Evolutionary conservation across 2,888 invertebrate genomes (phyloP), one percentile per base, ranked within the genome.

Genomic region (Rhynchonema sp.): DNA sequence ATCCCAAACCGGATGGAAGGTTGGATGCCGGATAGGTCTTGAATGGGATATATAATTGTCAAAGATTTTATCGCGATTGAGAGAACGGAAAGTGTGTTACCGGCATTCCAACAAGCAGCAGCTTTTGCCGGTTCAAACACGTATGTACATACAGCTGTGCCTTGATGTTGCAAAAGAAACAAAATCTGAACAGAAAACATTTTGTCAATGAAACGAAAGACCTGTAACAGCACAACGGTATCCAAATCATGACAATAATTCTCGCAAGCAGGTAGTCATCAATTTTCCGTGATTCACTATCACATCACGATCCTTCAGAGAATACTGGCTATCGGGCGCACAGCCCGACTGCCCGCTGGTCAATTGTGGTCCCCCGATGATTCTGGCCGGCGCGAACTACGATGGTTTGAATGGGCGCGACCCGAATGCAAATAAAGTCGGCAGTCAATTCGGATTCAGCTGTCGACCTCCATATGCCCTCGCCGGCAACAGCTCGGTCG

Each of bases 391-490:
- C 28, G 90, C 91, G 1, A 88, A 87, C 73, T 92, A 91, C 69
- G 89, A 68, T 6, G 68, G 69, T 30, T 66, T 90, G 1, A 83
- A 85, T 74, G 85, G 22, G 2, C 20, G 27, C 2, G 25, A 22
- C 26, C 46, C 55, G 20, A 17, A 61, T 1, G n/a, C 60, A n/a
- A 62, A 62, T 59, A 63, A 70, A 62, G 90, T 84, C 71, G 88
- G 90, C 75, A 87, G 90, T 46, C 87, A 86, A 1, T 90, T 92
- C 79, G 89, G 86, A 79, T 92, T 92, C 72, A 89, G 90, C 46
- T 94, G 92, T 69, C 75, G 76, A 30, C 88, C 90, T 64, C 92
- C 92, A 0, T 94, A 92, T 72, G 88, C 88, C 72, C 78, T 90
- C 23, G 88, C 87, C 26, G 91, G 91, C 1, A 88, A 91, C 77